Percentiles rank a stretch among this genome's conserved stretches.
Evolutionary conservation across 1,140 invertebrate genomes (phyloP).

Genomic region (Trichogramma pretiosum): DNA sequence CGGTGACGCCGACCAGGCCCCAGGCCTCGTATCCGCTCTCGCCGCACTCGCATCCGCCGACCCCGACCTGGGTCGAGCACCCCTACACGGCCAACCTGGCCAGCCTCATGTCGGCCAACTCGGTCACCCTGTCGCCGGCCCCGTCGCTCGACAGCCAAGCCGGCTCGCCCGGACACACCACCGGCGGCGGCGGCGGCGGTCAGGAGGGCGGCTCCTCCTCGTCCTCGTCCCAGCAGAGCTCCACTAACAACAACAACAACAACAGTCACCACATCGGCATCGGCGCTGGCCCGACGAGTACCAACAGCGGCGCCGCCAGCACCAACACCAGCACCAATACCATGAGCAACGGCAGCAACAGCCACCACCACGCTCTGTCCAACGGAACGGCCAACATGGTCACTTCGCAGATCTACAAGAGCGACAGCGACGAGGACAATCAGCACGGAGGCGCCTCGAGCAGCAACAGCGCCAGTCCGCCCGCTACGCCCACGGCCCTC

Average conservation of each 20-base stretch:
- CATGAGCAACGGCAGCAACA: background rate
- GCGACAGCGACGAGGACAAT: constrained; percentile 44
- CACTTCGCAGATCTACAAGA: too few species aligned
- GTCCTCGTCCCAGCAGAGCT: constrained; percentile 33
- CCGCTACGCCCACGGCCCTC: constrained; percentile 52
- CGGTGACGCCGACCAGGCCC: constrained; percentile 75
- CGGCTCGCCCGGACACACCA: constrained; percentile 68
- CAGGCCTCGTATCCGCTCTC: constrained; percentile 64
- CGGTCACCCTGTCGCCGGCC: constrained; percentile 80
- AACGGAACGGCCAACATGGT: constrained; percentile 24
- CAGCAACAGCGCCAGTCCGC: constrained; percentile 47
- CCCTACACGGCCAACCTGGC: constrained; percentile 53
- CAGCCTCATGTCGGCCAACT: constrained; percentile 61
- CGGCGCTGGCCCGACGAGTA: too few species aligned
- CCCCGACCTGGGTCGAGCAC: constrained; percentile 66
- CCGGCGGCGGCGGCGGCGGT: constrained; percentile 81
- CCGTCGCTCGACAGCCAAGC: constrained; percentile 80
- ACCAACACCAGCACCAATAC: too few species aligned
- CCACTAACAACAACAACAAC: background rate
- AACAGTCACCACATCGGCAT: too few species aligned
- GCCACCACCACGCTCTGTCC: background rate
- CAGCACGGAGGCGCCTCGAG: constrained; percentile 25
- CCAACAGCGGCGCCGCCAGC: too few species aligned
- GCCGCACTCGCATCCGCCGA: constrained; percentile 68
- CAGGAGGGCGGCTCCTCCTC: constrained; percentile 70